Base-by-base conservation (phyloP, 1,140 invertebrate species). In the Vollenhovia emeryi region DNA sequence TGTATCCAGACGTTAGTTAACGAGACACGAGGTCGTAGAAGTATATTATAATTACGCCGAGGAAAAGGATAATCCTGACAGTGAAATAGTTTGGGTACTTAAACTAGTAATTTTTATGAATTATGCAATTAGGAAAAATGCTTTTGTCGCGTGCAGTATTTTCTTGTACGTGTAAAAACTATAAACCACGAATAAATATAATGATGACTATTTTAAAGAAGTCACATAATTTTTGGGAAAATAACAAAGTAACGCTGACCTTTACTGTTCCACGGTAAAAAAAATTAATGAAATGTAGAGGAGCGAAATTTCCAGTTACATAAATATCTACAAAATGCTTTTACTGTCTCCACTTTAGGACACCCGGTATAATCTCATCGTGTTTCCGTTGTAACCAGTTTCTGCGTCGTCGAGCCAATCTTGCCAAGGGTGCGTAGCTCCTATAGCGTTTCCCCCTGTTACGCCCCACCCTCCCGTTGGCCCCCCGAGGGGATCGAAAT, bases 401-500 rank as follows among this genome's bases (percentile, higher is more conserved):
- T 91, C 88, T 91, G 88, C 91, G 91, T 92, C 91, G 89, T 90
- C 86, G 86, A 91, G 73, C 88, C 90, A 91, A 93, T 92, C 91
- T 92, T 91, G 91, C 88, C 85, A 91, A 91, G 92, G 92, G 92
- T 91, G 90, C 92, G 87, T 90, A 91, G 84, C 85, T 91, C 88
- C 84, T 71, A 76, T 82, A 73, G 30, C 36, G 64, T 64, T n/a
- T 62, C 36, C 75, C 79, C 87, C 68, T 71, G 74, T 45, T 79
- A 84, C 80, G 82, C 85, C 60, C 90, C 84, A 79, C 59, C 79
- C 69, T 76, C 59, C 86, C 52, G 52, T 75, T 86, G 87, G 88
- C 85, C 90, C 78, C n/a, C 89, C 91, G 84, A 90, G 89, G 90
- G 91, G 91, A 88, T 94, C 92, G 92, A 94, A 94, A 95, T 95